Evolutionary conservation across 2,113 vertebrate species (phyloP).

Genomic region (Hipposideros armiger): DNA sequence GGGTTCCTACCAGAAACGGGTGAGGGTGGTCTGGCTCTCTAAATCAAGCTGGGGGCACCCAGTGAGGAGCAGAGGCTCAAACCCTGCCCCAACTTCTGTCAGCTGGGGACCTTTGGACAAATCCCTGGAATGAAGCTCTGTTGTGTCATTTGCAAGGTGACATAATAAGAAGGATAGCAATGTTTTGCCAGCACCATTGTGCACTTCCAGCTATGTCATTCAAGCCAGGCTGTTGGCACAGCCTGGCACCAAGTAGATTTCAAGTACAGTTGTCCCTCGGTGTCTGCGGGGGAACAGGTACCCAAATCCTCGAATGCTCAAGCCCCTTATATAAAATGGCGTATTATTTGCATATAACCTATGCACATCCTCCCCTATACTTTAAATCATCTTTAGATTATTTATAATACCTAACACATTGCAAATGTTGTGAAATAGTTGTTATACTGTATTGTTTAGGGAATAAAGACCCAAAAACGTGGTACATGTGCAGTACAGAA

Average conservation of each 20-base stretch:
- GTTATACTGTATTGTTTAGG: background rate
- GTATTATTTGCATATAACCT: background rate
- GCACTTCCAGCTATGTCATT: rapidly evolving
- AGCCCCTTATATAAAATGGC: background rate
- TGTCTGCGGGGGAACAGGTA: background rate
- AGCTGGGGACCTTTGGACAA: background rate
- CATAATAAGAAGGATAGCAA: rapidly evolving
- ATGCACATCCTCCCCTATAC: background rate
- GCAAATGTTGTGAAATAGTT: background rate
- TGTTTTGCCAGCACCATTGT: rapidly evolving
- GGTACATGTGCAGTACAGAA: background rate
- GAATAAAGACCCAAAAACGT: background rate
- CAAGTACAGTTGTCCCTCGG: background rate
- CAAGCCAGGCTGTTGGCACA: background rate
- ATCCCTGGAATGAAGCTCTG: background rate
- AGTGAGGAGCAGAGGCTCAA: background rate
- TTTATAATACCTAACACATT: background rate
- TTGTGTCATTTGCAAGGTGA: background rate
- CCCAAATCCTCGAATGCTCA: background rate
- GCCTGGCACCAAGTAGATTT: rapidly evolving
- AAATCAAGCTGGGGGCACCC: background rate
- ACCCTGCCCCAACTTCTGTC: background rate
- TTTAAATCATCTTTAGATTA: background rate
- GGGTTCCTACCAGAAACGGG: background rate
- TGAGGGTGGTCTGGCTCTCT: background rate